Conservation (phyloP, 2,888 invertebrate species). For the Barypeithes pellucidus region DNA sequence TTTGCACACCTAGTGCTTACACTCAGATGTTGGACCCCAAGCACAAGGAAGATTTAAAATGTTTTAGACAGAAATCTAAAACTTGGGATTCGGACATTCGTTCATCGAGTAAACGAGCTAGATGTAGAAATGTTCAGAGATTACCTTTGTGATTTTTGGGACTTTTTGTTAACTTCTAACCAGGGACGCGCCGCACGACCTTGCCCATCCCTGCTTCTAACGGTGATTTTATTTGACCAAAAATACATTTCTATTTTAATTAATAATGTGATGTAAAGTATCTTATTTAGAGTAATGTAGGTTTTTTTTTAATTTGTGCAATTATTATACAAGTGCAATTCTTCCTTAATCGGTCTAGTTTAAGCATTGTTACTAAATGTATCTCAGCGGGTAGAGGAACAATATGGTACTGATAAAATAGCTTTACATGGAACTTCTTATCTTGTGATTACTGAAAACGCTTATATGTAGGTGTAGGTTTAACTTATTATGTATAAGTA, state of each 20-base stretch:
- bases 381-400: background rate
- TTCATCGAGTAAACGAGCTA: conserved; percentile 22
- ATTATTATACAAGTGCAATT: conserved; percentile 31
- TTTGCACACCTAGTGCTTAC: conserved; percentile 45
- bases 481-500: background rate
- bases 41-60: conserved; percentile 31
- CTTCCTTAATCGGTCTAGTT: background rate
- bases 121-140: conserved; percentile 25
- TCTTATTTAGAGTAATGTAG: background rate
- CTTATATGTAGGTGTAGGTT: conserved; percentile 7
- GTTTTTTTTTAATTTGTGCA: conserved; percentile 33
- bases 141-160: conserved; percentile 11
- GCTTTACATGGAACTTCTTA: conserved; percentile 11
- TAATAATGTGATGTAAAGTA: conserved; percentile 10
- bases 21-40: conserved; percentile 41
- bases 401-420: conserved; percentile 1
- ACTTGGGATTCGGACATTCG: conserved; percentile 48
- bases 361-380: conserved; percentile 13
- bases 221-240: conserved; percentile 7
- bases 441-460: conserved; percentile 25
- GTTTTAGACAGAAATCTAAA: conserved; percentile 47
- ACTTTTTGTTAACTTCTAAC: conserved; percentile 28
- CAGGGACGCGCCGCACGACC: no score
- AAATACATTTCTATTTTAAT: background rate
- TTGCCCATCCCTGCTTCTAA: no score